phyloP scores from a whole-genome alignment of 2,888 invertebrate genomes.

The Glaucopsyche alexis region DNA sequence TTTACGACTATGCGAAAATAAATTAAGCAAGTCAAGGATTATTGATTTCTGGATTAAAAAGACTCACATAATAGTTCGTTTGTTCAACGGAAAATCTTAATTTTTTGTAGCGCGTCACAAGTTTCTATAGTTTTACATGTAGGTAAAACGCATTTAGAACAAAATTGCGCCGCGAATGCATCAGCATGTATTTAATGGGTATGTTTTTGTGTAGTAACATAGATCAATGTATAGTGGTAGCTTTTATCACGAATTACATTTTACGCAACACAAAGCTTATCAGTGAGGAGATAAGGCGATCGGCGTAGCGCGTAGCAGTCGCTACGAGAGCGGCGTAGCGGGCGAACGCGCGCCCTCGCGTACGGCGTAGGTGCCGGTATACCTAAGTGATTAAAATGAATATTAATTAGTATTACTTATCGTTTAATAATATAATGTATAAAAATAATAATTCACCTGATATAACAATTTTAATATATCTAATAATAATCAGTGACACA shows the following conservation, averaged over 20 bases:
- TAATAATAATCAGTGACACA: not conserved
- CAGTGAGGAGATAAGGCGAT: slow-evolving; percentile 26
- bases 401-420: not conserved
- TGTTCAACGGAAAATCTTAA: not conserved
- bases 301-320: slow-evolving; percentile 53
- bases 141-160: not conserved
- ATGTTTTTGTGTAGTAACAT: not conserved
- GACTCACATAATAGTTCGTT: not conserved
- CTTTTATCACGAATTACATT: slow-evolving; percentile 25
- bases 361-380: not conserved
- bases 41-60: not conserved
- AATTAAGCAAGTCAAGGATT: not conserved
- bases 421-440: too few relatives aligned
- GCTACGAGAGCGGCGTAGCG: slow-evolving; percentile 58
- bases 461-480: not conserved
- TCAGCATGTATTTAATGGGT: not conserved
- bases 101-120: not conserved
- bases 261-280: slow-evolving; percentile 23
- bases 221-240: not conserved
- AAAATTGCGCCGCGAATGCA: slow-evolving; percentile 9
- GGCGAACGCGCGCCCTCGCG: slow-evolving; percentile 39
- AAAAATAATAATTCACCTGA: not conserved
- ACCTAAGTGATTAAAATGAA: not conserved
- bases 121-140: not conserved
- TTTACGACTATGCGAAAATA: slow-evolving; percentile 8